These are phyloP conservation scores for Tenebrosternarchus preto DNA, from an alignment of 2,113 vertebrate species.

Conservation along the genomic window DNA sequence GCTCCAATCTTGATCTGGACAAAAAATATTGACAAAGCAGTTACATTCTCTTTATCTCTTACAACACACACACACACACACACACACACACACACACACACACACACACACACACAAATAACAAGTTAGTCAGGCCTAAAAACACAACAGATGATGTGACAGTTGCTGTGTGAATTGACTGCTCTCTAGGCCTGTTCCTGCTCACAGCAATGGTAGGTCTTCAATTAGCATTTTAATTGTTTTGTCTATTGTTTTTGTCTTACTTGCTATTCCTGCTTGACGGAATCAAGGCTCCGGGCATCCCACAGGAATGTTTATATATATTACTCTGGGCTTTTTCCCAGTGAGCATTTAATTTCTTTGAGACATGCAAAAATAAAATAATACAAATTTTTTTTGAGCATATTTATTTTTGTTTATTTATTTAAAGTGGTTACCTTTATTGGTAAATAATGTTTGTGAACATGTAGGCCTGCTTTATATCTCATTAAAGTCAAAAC, in stretches of 20 bases:
- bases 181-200: conserved; percentile 55
- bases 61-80: background rate
- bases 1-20: too few species aligned
- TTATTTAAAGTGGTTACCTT: too few species aligned
- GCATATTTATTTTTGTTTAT: background rate
- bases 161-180: conserved; percentile 51
- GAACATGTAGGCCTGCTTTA: too few species aligned
- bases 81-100: conserved; percentile 7
- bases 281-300: conserved; percentile 57
- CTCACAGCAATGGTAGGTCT: conserved; percentile 58
- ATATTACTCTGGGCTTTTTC: background rate
- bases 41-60: background rate
- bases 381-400: background rate
- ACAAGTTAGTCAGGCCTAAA: background rate
- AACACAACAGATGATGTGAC: conserved; percentile 48
- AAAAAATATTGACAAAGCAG: background rate
- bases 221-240: conserved; percentile 75
- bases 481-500: too few species aligned
- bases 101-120: conserved; percentile 1
- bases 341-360: conserved; percentile 6
- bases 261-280: conserved; percentile 55
- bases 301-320: conserved; percentile 18
- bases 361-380: too few species aligned
- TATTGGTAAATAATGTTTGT: too few species aligned
- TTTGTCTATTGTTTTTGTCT: conserved; percentile 64